Evolutionary conservation across 2,113 vertebrate species (phyloP), one percentile per base, ranked within the genome.

Genomic region (Cyprinodon variegatus): DNA sequence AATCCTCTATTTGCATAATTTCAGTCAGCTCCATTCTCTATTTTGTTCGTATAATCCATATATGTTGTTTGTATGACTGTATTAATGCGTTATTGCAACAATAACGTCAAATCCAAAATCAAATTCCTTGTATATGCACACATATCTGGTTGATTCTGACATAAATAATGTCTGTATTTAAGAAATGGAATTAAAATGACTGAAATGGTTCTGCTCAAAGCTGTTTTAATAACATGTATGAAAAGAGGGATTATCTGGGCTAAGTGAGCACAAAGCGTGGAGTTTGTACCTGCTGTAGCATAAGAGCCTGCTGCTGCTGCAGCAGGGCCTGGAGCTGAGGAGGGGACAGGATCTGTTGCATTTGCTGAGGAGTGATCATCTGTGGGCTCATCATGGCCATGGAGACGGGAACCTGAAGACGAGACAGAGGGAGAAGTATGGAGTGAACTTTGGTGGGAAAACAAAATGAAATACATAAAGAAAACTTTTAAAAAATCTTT

Each of bases 351-450:
- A 99, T 98, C 95, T 99, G 98, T 91, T 99, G 98, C 97, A 99
- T 98, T 89, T 99, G 98, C 90, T 99, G 98, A 1, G 98, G 96
- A 4, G 96, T 98, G 83, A 99, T 97, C 97, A 99, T 97, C 94
- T 99, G 98, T 0, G 97, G 97, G 57, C 97, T 98, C 98, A 99
- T 99, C 98, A 99, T 99, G 39, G 98, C 97, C 95, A 99, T 96
- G 0, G 98, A 99, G 84, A 99, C 97, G 0, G 98, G 98, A 22
- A 99, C 97, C 98, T 99, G 86, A n/a, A 78, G 37, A 36, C 40
- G 81, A 17, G 50, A 81, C 66, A 77, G 36, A 4, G 0, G 70
- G 17, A 57, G 17, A 29, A 29, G 29, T 29, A 29, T 29, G 29
- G 29, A 29, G 29, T 29, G 29, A 29, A 29, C 29, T 29, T 29